Evolutionary conservation across 2,888 invertebrate species (phyloP).

Genomic region (Eupithecia inturbata): DNA sequence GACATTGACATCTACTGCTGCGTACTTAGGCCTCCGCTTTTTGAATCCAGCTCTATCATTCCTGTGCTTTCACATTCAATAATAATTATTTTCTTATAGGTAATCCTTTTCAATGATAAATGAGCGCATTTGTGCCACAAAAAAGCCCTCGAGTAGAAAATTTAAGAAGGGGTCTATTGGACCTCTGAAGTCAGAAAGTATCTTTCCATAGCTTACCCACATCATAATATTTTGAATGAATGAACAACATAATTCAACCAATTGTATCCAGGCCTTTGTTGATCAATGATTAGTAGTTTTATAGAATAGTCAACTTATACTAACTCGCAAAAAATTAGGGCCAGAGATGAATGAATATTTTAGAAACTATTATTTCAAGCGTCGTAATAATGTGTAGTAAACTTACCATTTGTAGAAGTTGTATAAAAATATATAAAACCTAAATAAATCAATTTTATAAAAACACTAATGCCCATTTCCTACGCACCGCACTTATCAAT

Average conservation of each 20-base stretch:
- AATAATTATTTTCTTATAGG: too few relatives aligned
- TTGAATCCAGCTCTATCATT: background rate
- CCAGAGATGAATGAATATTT: background rate
- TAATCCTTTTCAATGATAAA: too few relatives aligned
- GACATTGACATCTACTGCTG: background rate
- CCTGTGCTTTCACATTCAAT: too few relatives aligned
- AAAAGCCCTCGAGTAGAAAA: background rate
- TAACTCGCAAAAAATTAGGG: background rate
- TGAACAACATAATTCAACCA: background rate
- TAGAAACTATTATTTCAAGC: background rate
- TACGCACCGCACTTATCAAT: conserved; percentile 18
- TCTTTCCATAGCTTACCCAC: background rate
- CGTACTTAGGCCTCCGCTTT: too few relatives aligned
- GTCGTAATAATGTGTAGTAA: background rate
- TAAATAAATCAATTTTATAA: conserved; percentile 29
- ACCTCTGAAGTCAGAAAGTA: background rate
- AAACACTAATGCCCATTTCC: conserved; percentile 32
- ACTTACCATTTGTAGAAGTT: conserved; percentile 27
- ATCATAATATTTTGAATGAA: background rate
- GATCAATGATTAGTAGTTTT: background rate
- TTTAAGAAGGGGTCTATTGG: background rate
- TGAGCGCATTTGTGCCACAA: background rate
- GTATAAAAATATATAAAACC: conserved; percentile 24
- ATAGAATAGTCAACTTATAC: background rate
- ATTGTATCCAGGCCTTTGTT: background rate